Percentiles rank a stretch among this genome's conserved stretches.
Conservation (phyloP, 2,113 vertebrate species). For the Camelus bactrianus region DNA sequence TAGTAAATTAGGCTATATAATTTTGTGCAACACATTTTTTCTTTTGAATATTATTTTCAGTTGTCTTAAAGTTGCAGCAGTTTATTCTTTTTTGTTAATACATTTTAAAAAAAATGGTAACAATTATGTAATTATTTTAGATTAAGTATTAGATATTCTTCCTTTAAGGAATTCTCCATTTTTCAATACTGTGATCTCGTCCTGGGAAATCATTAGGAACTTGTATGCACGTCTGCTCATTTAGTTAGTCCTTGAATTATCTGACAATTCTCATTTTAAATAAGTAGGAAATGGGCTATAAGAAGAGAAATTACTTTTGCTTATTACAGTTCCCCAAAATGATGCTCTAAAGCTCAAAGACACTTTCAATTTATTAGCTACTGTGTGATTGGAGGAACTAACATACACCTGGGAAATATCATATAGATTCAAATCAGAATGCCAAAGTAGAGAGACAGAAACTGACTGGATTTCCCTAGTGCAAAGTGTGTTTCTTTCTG, state of each 20-base stretch:
- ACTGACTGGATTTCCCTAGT: not conserved
- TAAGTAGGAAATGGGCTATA: not conserved
- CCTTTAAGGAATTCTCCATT: not conserved
- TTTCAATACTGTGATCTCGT: not conserved
- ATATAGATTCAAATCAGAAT: slow-evolving; percentile 39
- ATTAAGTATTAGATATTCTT: not conserved
- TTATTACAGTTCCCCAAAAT: not conserved
- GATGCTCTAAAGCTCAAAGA: slow-evolving; percentile 8
- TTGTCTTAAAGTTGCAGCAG: not conserved
- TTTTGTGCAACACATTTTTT: not conserved
- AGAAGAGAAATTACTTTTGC: slow-evolving; percentile 43
- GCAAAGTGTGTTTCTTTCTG: slow-evolving; percentile 29
- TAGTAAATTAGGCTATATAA: not conserved
- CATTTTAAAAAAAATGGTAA: not conserved
- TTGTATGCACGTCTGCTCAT: not conserved
- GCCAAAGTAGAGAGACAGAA: not conserved
- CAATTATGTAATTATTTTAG: not conserved
- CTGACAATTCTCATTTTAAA: slow-evolving; percentile 56
- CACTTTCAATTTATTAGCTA: slow-evolving; percentile 22
- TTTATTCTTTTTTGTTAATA: not conserved
- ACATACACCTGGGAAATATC: not conserved
- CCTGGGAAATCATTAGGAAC: not conserved
- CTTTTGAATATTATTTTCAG: slow-evolving; percentile 10
- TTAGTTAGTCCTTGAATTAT: slow-evolving; percentile 53
- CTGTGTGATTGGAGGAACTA: not conserved